phyloP scores from a whole-genome alignment of 1,140 invertebrate species.

The Drosophila repleta region DNA sequence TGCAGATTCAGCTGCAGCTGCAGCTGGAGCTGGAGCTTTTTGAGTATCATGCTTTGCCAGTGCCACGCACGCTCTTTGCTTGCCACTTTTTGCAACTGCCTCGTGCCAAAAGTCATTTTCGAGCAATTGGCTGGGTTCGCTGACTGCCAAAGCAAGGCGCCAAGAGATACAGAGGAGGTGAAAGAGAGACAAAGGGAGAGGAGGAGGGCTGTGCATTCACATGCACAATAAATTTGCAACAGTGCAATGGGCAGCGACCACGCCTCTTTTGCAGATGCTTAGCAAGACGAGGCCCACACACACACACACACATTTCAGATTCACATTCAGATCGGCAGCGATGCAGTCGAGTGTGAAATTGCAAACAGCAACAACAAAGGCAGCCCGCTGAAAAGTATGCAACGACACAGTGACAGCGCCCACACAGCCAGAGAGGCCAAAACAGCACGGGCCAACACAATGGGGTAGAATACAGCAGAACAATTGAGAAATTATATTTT shows the following conservation, averaged over 20 bases:
- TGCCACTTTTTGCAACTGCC: conserved; percentile 44
- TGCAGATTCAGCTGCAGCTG: conserved; percentile 9
- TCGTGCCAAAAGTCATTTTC: conserved; percentile 79
- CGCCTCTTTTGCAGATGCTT: conserved; percentile 52
- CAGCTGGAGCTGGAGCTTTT: conserved; percentile 11
- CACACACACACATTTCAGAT: conserved; percentile 20
- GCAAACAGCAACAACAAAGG: conserved; percentile 61
- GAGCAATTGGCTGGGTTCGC: conserved; percentile 71
- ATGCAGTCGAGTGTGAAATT: conserved; percentile 77
- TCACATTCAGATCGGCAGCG: conserved; percentile 44
- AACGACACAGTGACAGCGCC: conserved; percentile 7
- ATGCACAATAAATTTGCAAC: conserved; percentile 71
- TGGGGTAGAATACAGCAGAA: background rate
- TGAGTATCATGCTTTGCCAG: conserved; percentile 33
- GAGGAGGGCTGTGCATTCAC: conserved; percentile 33
- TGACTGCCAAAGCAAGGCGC: conserved; percentile 47
- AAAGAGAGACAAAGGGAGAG: background rate
- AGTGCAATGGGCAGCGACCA: conserved; percentile 56
- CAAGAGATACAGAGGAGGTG: conserved; percentile 2
- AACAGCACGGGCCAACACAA: conserved; percentile 20
- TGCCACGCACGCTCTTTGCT: background rate
- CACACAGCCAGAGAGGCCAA: background rate
- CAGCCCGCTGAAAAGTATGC: conserved; percentile 48
- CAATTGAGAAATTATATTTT: background rate
- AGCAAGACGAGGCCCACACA: conserved; percentile 28